Evolutionary conservation across 2,888 invertebrate genomes (phyloP).

Genomic region (Microdon myrmicae): DNA sequence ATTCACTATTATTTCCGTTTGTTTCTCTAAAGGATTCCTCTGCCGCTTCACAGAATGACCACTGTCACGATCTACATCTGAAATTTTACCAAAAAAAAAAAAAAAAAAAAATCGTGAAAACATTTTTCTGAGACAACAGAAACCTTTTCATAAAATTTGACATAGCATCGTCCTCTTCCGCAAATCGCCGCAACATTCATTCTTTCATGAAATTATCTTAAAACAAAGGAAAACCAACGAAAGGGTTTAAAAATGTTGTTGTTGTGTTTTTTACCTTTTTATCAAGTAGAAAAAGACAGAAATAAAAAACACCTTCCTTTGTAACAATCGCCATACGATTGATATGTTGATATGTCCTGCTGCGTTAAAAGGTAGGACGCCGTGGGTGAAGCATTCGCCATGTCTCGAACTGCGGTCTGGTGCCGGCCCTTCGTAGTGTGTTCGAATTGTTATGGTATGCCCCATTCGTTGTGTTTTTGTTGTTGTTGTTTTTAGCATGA

Average conservation of each 20-base stretch:
- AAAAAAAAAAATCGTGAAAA: background rate
- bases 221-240: slow-evolving; percentile 2
- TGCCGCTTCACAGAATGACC: too few species aligned
- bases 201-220: too few species aligned
- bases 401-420: slow-evolving; percentile 17
- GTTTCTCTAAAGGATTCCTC: too few species aligned
- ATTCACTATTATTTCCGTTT: too few species aligned
- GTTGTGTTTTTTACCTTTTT: slow-evolving; percentile 3
- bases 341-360: slow-evolving; percentile 53
- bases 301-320: slow-evolving; percentile 11
- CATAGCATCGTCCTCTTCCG: too few species aligned
- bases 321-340: slow-evolving; percentile 40
- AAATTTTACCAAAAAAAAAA: background rate
- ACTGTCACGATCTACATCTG: too few species aligned
- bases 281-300: slow-evolving; percentile 1
- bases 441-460: slow-evolving; percentile 5
- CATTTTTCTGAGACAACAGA: too few species aligned
- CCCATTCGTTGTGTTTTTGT: slow-evolving; percentile 10
- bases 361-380: slow-evolving; percentile 48
- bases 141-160: too few species aligned
- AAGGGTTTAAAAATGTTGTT: background rate
- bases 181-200: background rate
- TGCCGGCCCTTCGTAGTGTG: background rate
- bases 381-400: slow-evolving; percentile 40
- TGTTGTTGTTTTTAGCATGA: slow-evolving; percentile 28